Conservation (phyloP, 2,888 invertebrate species). For the Dryocosmus kuriphilus region DNA sequence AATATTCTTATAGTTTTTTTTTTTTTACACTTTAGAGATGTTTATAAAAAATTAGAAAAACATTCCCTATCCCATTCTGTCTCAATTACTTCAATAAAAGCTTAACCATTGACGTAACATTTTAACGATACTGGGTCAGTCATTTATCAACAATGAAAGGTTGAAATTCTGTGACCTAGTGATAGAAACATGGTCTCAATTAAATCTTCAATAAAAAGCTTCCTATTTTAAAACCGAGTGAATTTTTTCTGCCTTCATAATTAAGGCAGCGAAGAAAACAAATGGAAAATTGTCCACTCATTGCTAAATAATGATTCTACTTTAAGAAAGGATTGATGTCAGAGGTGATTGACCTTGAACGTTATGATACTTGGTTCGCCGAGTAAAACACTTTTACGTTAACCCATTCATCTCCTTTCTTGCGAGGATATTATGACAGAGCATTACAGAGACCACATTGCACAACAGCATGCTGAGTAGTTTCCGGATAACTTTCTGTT, state of each 20-base stretch:
- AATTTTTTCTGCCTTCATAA: not conserved
- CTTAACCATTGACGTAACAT: not conserved
- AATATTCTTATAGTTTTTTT: no score
- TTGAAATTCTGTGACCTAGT: not conserved
- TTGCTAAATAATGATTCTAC: not conserved
- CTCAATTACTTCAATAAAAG: conserved; percentile 5
- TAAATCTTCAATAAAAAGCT: not conserved
- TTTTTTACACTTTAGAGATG: no score
- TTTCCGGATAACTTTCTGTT: no score
- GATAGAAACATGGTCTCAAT: not conserved
- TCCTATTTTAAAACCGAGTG: not conserved
- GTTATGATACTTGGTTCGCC: not conserved
- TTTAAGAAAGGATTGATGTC: not conserved
- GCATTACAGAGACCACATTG: no score
- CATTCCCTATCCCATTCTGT: no score
- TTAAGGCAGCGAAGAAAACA: not conserved
- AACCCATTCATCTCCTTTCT: not conserved
- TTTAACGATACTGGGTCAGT: conserved; percentile 18
- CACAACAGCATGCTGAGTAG: no score
- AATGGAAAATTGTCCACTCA: not conserved
- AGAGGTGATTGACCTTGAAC: conserved; percentile 12
- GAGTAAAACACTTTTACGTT: conserved; percentile 10
- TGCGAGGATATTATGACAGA: no score
- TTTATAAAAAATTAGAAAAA: no score
- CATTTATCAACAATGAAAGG: conserved; percentile 33